Percentiles rank a stretch among this genome's conserved stretches.
phyloP scores from a whole-genome alignment of 2,888 invertebrate species.

The Pristionchus entomophagus region DNA sequence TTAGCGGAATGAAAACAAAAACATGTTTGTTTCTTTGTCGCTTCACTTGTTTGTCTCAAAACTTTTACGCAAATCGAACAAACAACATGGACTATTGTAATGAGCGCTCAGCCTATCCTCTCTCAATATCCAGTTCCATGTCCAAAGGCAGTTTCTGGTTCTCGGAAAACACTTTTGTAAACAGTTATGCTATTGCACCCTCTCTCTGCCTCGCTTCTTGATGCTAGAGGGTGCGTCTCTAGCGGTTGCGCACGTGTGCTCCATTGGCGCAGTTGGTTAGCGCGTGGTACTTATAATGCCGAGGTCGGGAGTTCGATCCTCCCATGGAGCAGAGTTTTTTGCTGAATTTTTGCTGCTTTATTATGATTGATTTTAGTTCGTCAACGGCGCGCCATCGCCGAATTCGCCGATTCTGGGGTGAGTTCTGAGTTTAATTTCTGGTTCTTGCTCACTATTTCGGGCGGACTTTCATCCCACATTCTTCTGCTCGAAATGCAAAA shows the following conservation, averaged over 20 bases:
- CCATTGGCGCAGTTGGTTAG: slow-evolving; percentile 43
- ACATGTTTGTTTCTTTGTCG: too few species aligned
- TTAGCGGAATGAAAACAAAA: too few species aligned
- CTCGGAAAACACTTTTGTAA: too few species aligned
- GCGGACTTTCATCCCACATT: too few species aligned
- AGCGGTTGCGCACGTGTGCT: not conserved
- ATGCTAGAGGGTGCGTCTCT: not conserved
- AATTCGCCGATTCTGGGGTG: not conserved
- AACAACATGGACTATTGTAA: too few species aligned
- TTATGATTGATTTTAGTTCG: not conserved
- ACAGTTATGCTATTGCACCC: not conserved
- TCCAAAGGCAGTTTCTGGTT: too few species aligned
- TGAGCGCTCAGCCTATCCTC: too few species aligned
- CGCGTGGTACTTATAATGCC: slow-evolving; percentile 42
- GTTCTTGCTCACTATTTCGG: too few species aligned
- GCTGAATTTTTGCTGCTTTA: not conserved
- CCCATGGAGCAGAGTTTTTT: slow-evolving; percentile 40
- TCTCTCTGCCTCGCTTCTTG: not conserved
- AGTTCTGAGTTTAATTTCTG: not conserved
- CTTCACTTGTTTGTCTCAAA: too few species aligned
- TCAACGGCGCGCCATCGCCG: not conserved
- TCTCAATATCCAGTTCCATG: too few species aligned
- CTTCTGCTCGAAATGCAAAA: too few species aligned
- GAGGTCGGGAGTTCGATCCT: slow-evolving; percentile 43
- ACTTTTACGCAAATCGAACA: too few species aligned